Percentiles rank a stretch among this genome's conserved stretches.
Conservation (phyloP, 2,797 vertebrate species). For the Dendrocincla tyrannina region DNA sequence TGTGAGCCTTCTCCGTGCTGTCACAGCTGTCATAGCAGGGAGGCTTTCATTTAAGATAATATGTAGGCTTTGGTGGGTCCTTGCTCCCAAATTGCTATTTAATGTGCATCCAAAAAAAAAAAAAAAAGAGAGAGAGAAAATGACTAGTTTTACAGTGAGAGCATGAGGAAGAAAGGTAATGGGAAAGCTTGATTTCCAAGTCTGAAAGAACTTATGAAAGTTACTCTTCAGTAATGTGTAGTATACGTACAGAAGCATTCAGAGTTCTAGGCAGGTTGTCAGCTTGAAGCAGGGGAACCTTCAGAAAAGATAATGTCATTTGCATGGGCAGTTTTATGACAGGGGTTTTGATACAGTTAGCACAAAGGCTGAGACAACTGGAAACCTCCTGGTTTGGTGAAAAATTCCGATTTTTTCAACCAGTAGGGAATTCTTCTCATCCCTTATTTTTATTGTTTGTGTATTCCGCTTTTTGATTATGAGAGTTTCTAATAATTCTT, state of each 20-base stretch:
- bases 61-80: background rate
- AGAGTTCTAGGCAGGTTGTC: background rate
- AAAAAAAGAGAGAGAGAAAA: background rate
- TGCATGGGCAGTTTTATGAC: background rate
- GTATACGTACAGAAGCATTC: background rate
- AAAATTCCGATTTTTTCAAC: background rate
- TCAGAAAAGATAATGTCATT: background rate
- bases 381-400: background rate
- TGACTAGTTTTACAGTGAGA: background rate
- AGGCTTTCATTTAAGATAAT: background rate
- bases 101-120: background rate
- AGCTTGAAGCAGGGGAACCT: background rate
- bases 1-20: background rate
- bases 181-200: background rate
- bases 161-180: background rate
- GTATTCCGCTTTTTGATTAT: background rate
- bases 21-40: fast-evolving
- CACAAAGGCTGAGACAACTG: background rate
- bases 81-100: background rate
- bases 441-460: background rate
- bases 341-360: background rate
- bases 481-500: background rate
- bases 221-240: background rate
- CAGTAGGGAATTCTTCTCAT: background rate
- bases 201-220: background rate